These are phyloP conservation scores for Enteromius treurensis DNA, from an alignment of 2,797 vertebrate genomes.

Conservation along the genomic window DNA sequence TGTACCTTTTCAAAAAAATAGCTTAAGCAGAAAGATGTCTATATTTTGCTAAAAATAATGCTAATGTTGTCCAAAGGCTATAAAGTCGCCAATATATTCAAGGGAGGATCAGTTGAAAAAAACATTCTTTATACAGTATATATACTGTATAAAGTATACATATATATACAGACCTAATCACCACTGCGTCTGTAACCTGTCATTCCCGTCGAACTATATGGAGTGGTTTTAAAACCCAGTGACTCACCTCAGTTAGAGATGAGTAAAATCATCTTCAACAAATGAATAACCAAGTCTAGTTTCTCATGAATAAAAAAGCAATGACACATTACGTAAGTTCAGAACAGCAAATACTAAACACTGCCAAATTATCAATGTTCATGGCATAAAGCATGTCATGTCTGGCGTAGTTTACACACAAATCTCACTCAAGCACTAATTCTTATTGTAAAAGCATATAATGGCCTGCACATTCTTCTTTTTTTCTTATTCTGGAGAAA, in stretches of 20 bases:
- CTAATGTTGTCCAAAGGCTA: neutral
- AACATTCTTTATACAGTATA: neutral
- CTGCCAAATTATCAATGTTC: slow-evolving; percentile 13
- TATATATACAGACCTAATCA: too few relatives aligned
- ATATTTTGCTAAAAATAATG: neutral
- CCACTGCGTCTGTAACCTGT: neutral
- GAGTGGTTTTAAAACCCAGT: neutral
- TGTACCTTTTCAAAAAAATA: neutral
- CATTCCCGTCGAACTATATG: neutral
- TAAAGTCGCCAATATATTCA: neutral
- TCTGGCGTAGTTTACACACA: neutral
- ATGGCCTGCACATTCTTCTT: neutral
- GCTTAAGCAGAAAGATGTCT: neutral
- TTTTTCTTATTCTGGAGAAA: neutral
- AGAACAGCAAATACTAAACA: slow-evolving; percentile 23
- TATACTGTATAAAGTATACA: too few relatives aligned
- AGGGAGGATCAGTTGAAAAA: too few relatives aligned
- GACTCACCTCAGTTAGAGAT: neutral
- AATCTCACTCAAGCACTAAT: neutral
- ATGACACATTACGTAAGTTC: neutral
- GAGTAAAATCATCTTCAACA: neutral
- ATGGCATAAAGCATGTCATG: slow-evolving; percentile 17
- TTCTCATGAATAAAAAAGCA: neutral
- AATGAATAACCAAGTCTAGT: neutral
- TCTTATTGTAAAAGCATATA: neutral